Base-by-base conservation (phyloP, 2,113 vertebrate genomes). In the Apus apus region DNA sequence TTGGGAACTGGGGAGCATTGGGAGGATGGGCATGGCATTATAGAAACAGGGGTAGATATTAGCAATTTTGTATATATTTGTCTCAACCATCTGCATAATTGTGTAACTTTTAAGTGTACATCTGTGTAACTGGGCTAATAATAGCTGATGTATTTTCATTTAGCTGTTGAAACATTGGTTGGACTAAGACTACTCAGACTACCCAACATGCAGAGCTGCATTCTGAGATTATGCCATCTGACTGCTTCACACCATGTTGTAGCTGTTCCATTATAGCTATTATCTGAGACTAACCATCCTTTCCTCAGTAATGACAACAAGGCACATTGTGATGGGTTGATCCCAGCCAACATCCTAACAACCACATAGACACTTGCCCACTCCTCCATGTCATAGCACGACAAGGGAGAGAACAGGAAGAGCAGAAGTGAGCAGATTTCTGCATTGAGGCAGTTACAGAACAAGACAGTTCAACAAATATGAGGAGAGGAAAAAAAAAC, bases 101-200 rank as follows among this genome's bases (percentile, higher is more conserved):
- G 7, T 32, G 1, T 54, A 43, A 68, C 18, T 57, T 1, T 0
- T 9, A 57, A n/a, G 19, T 5, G 7, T 30, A 32, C 3, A 2
- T 32, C 13, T 65, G 65, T 50, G 29, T 32, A 40, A 65, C 50
- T 32, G 11, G 19, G 11, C 7, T 83, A 27, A 48, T 60, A 73
- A 50, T 21, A 74, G 9, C 14, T 5, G 8, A 9, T 11, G 18
- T 9, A 12, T 22, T 64, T 74, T 46, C 15, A n/a, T 64, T 45
- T 64, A 32, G 12, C 20, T 40, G 16, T 26, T 58, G 51, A 57
- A 75, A 30, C 1, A 3, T 8, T 38, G 5, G 5, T 68, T 62
- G 32, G 14, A 62, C 23, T 51, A 13, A 4, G 16, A 57, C 26
- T n/a, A 21, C 48, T 45, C 19, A 25, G 23, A 6, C 19, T 58